Base-by-base conservation (phyloP, 2,888 invertebrate genomes). In the Synergus umbraculus region DNA sequence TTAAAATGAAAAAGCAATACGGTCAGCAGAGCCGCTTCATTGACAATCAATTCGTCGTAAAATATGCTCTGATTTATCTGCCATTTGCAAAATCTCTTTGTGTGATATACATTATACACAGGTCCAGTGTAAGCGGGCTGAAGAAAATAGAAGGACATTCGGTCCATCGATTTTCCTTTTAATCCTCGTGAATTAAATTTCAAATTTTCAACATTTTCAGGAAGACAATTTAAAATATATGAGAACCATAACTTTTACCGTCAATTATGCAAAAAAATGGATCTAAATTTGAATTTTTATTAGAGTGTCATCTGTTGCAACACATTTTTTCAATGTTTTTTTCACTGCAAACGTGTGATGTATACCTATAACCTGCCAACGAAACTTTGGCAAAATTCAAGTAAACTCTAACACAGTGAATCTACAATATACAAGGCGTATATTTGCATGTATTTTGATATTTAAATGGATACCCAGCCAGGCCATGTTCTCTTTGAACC, bases 371-470 rank as follows among this genome's bases (percentile, higher is more conserved):
- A 65, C 54, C 77, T 65, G n/a, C n/a, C 65, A 76, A 15, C 77
- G 58, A 65, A 77, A 81, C 81, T 82, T 73, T 63, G 76, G 22
- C 22, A 22, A 82, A 83, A 85, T 85, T 82, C 81, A 83, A 83
- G 85, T 84, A 85, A 83, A 67, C 37, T 69, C 58, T 69, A 78
- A 78, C 79, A 76, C 73, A 81, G 73, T 82, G 82, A 84, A 85
- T 83, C 82, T 76, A 76, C 79, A 76, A 44, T 44, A 58, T 78
- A 67, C 58, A 78, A 43, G 43, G 13, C 46, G 76, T 76, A 76
- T 77, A 83, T 83, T 81, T 83, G 78, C 81, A 81, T 81, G 79
- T 81, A 83, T 81, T 81, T 78, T 83, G 78, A 81, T 78, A 83
- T 83, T 83, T 79, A 79, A 79, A 81, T 81, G 78, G 69, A 69